Conservation (phyloP, 2,797 vertebrate genomes). For the Sparus aurata region DNA sequence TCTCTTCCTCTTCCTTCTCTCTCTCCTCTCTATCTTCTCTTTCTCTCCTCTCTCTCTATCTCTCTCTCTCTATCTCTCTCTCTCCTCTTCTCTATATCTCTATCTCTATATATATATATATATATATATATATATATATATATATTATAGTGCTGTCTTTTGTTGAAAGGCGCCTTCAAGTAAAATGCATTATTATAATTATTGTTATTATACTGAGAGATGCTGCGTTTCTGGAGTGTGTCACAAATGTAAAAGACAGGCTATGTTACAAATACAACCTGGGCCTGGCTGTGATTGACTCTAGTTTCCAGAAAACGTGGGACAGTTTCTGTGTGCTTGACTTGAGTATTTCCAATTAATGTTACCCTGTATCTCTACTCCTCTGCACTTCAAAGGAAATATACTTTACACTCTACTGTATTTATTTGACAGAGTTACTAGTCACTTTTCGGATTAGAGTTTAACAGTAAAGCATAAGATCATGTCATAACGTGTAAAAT, state of each 20-base stretch:
- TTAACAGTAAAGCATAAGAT: not conserved
- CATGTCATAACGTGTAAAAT: not conserved
- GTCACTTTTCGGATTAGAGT: not conserved
- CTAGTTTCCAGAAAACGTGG: not conserved
- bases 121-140: too few species aligned
- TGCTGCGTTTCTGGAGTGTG: not conserved
- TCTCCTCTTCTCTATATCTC: too few species aligned
- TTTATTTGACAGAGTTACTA: not conserved
- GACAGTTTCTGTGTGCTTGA: not conserved
- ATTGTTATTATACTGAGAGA: too few species aligned
- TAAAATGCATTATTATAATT: too few species aligned
- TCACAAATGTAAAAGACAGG: not conserved
- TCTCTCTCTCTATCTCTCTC: too few species aligned
- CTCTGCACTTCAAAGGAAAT: not conserved
- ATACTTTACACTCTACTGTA: not conserved
- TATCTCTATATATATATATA: too few species aligned
- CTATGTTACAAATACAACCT: not conserved
- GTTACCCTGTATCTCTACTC: too few species aligned
- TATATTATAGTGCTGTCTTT: too few species aligned
- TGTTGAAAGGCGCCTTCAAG: too few species aligned
- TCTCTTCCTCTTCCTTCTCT: too few species aligned
- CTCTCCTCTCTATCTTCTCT: too few species aligned
- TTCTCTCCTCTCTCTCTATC: too few species aligned
- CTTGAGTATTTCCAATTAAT: not conserved
- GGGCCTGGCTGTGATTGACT: not conserved